These are phyloP conservation scores for Sciaenops ocellatus DNA, from an alignment of 2,797 vertebrate genomes.

Conservation along the genomic window DNA sequence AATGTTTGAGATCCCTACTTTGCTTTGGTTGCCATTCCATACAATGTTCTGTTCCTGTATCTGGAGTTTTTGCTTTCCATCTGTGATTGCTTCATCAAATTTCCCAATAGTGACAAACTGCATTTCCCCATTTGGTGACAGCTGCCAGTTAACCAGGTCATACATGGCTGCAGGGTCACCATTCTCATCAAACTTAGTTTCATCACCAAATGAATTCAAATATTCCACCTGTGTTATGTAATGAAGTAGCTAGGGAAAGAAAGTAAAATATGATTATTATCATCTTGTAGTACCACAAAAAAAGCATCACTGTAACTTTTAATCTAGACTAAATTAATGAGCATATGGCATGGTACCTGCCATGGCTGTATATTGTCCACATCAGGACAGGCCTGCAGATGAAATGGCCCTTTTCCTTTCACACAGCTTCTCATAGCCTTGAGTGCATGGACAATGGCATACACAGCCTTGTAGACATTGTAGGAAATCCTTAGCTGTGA, in stretches of 20 bases:
- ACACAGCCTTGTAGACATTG: constrained; percentile 88
- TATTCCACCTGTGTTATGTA: constrained; percentile 84
- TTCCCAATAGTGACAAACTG: constrained; percentile 82
- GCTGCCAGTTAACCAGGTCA: constrained; percentile 88
- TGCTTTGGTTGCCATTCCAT: constrained; percentile 83
- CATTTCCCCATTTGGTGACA: constrained; percentile 71
- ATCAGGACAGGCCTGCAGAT: constrained; percentile 74
- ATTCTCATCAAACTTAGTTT: constrained; percentile 86
- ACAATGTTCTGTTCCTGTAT: constrained; percentile 79
- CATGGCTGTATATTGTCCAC: constrained; percentile 75
- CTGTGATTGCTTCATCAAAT: constrained; percentile 78
- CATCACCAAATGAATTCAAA: constrained; percentile 80
- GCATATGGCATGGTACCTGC: constrained; percentile 76
- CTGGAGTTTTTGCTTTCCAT: constrained; percentile 71
- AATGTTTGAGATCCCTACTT: constrained; percentile 69
- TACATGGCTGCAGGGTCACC: constrained; percentile 86
- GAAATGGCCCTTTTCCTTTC: constrained; percentile 73
- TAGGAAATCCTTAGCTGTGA: constrained; percentile 89
- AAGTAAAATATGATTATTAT: not conserved
- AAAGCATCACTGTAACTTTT: not conserved
- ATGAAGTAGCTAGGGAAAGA: constrained; percentile 79
- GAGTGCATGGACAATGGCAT: constrained; percentile 81
- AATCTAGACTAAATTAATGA: not conserved
- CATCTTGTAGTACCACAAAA: not conserved
- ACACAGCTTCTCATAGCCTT: constrained; percentile 80